Conservation (phyloP, 1,140 invertebrate species). For the Ridgeia piscesae region DNA sequence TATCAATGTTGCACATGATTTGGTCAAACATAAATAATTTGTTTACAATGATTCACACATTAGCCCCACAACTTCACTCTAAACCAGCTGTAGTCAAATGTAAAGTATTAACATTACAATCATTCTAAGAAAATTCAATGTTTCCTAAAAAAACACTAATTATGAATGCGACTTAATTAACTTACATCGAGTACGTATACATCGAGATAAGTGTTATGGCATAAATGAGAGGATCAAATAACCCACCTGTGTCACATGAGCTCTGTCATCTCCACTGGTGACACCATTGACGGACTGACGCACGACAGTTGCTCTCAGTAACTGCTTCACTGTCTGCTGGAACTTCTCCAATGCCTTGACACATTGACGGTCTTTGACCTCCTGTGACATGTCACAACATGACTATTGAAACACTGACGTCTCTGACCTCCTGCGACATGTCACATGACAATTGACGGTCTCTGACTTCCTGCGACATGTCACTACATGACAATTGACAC, state of each 20-base stretch:
- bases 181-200: too few species aligned
- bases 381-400: slow-evolving; percentile 34
- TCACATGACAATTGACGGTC: slow-evolving; percentile 40
- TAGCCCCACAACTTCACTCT: not conserved
- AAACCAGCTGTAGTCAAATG: not conserved
- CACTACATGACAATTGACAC: not conserved
- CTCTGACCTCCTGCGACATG: slow-evolving; percentile 35
- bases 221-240: not conserved
- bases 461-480: slow-evolving; percentile 46
- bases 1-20: not conserved
- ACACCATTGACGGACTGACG: not conserved
- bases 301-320: not conserved
- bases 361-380: slow-evolving; percentile 46
- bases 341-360: slow-evolving; percentile 45
- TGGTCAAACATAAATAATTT: not conserved
- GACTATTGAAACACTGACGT: not conserved
- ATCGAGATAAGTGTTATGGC: not conserved
- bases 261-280: not conserved
- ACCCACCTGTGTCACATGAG: not conserved
- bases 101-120: not conserved
- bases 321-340: not conserved
- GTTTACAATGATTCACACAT: not conserved
- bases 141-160: not conserved
- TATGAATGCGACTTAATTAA: too few species aligned
- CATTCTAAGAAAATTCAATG: not conserved